Base-by-base conservation (phyloP, 1,140 invertebrate genomes). In the Pachypsylla venusta region DNA sequence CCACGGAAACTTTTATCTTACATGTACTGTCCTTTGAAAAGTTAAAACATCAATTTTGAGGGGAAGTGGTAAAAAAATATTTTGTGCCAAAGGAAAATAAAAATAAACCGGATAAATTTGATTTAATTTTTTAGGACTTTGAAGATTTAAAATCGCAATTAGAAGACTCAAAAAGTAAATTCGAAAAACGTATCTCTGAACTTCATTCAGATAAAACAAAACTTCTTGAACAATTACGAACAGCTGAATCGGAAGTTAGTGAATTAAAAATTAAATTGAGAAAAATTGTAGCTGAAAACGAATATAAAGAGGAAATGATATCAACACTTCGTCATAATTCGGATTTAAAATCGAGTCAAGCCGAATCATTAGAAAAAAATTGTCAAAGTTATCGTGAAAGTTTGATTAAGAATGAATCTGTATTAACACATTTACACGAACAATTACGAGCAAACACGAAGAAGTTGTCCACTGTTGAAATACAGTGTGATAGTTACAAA, bases 361-460 rank as follows among this genome's bases (percentile, higher is more conserved):
- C 22, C 3, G 42, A n/a, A 48, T 19, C 42, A 4, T 22, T 48
- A 22, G 42, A 48, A 19, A 48, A 48, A n/a, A 48, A n/a, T 3
- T 19, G 16, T 19, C 42, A 48, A 48, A 19, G n/a, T 22, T 48
- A 48, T n/a, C 4, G 42, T 3, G 42, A 48, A 22, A 48, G 42
- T 48, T 19, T 48, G 7, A 48, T 48, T 19, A 48, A 48, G 42
- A 48, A 48, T 19, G 42, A 48, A 19, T 19, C 7, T n/a, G 42
- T 48, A 3, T n/a, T 48, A 22, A 19, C 42, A 5, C n/a, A n/a
- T 3, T 19, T 48, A 22, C 42, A 48, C n/a, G 42, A 48, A 19
- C 42, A 48, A 19, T 19, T 48, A 35, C 30, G 30, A 48, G 42
- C 42, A 48, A 48, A 22, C 42, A n/a, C n/a, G n/a, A n/a, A n/a